Evolutionary conservation across 2,888 invertebrate species (phyloP).

Genomic region (Erynnis tages): DNA sequence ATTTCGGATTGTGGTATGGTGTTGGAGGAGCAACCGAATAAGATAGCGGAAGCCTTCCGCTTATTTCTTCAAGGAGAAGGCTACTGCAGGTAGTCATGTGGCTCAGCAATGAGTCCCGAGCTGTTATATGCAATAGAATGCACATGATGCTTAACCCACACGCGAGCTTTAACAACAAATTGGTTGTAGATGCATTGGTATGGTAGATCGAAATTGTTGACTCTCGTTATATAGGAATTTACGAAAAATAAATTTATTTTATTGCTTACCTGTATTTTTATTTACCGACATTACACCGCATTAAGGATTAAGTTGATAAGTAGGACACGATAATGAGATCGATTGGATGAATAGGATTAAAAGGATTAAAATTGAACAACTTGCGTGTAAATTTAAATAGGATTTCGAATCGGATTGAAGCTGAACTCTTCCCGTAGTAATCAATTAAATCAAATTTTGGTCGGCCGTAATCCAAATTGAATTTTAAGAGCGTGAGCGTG

Average conservation of each 20-base stretch:
- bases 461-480: slow-evolving; percentile 49
- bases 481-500: slow-evolving; percentile 39
- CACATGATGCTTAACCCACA: slow-evolving; percentile 70
- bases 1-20: slow-evolving; percentile 99
- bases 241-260: slow-evolving; percentile 75
- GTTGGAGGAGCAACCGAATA: slow-evolving; percentile 98
- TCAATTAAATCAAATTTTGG: slow-evolving; percentile 46
- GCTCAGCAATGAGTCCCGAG: slow-evolving; percentile 45
- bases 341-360: slow-evolving; percentile 1
- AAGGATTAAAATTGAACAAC: background rate
- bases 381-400: slow-evolving; percentile 6
- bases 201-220: slow-evolving; percentile 69
- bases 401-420: slow-evolving; percentile 6
- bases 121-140: slow-evolving; percentile 61
- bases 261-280: slow-evolving; percentile 49
- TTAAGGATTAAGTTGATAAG: background rate
- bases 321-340: background rate
- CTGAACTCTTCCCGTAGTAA: slow-evolving; percentile 33
- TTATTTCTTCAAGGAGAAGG: slow-evolving; percentile 99
- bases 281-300: background rate
- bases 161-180: slow-evolving; percentile 74
- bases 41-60: slow-evolving; percentile 97
- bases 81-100: slow-evolving; percentile 88
- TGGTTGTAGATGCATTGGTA: slow-evolving; percentile 71
- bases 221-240: slow-evolving; percentile 70